Percentiles rank a stretch among this genome's conserved stretches.
These are phyloP conservation scores for Halcyon chelicuti DNA, from an alignment of 2,797 vertebrate species.

Conservation along the genomic window DNA sequence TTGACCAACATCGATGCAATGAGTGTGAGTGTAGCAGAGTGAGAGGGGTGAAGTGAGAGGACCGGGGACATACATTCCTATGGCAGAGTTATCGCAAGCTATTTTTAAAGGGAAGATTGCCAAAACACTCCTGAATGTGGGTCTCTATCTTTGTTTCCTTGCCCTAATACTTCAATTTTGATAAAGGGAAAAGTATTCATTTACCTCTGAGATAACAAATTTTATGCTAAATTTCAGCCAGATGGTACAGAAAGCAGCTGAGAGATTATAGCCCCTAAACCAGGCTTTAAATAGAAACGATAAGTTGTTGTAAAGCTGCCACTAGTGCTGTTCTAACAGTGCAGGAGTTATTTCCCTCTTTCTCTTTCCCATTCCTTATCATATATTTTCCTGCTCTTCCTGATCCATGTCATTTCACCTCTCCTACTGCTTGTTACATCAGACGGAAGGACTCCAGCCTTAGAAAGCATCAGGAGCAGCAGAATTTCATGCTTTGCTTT, in stretches of 20 bases:
- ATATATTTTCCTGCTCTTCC: background rate
- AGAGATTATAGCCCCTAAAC: slow-evolving; percentile 39
- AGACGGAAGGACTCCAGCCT: background rate
- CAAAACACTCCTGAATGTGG: background rate
- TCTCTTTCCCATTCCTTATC: background rate
- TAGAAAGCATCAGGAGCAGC: background rate
- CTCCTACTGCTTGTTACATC: background rate
- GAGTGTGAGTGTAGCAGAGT: background rate
- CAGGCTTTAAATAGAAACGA: slow-evolving; percentile 45
- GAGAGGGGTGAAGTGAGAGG: background rate
- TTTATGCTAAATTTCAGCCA: slow-evolving; percentile 55
- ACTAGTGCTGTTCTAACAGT: slow-evolving; percentile 3
- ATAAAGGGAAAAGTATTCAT: slow-evolving; percentile 16
- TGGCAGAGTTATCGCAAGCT: background rate
- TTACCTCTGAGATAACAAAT: slow-evolving; percentile 53
- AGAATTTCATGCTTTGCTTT: background rate
- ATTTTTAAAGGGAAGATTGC: background rate
- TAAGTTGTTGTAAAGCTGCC: slow-evolving; percentile 28
- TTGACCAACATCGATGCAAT: rapidly evolving
- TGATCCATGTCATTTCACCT: background rate
- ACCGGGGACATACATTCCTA: rapidly evolving
- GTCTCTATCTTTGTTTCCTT: background rate
- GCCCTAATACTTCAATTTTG: background rate
- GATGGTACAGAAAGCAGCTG: slow-evolving; percentile 52
- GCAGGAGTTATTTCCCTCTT: slow-evolving; percentile 32